Conservation (phyloP, 2,113 vertebrate species). For the Herpailurus yagouaroundi region DNA sequence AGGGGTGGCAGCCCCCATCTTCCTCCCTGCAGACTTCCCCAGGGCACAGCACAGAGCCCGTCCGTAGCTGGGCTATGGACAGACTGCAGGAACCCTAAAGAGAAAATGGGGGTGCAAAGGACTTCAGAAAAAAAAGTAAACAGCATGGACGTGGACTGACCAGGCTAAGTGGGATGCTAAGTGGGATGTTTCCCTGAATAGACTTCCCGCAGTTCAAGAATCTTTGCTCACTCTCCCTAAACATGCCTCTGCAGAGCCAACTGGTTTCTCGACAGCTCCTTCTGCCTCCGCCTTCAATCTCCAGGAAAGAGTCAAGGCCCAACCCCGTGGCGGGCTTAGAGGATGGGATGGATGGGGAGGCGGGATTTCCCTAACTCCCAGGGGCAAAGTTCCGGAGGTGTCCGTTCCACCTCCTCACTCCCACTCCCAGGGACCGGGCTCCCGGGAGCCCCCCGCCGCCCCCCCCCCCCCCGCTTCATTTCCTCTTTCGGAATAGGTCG, state of each 20-base stretch:
- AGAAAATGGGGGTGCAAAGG: not conserved
- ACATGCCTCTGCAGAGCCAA: not conserved
- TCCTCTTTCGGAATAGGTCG: not conserved
- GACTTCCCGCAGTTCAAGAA: not conserved
- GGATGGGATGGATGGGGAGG: too few species aligned
- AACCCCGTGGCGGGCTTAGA: accelerated
- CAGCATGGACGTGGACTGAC: not conserved
- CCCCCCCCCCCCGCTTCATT: not conserved
- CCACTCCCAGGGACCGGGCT: not conserved
- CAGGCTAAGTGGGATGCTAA: not conserved
- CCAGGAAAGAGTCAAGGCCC: not conserved
- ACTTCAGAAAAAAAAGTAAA: not conserved
- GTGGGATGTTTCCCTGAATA: not conserved
- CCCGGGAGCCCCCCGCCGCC: too few species aligned
- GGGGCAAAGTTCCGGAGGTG: not conserved
- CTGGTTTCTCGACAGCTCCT: not conserved
- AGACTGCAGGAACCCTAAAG: not conserved
- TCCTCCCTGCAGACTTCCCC: not conserved
- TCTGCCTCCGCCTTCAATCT: not conserved
- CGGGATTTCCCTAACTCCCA: not conserved
- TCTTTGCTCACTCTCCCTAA: not conserved
- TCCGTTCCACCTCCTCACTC: not conserved
- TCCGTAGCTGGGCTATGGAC: not conserved
- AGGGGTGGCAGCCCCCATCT: not conserved
- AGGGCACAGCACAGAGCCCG: not conserved